These are phyloP conservation scores for Meandrina meandrites DNA, from an alignment of 92 coral and sea anemone genomes.

Conservation along the genomic window DNA sequence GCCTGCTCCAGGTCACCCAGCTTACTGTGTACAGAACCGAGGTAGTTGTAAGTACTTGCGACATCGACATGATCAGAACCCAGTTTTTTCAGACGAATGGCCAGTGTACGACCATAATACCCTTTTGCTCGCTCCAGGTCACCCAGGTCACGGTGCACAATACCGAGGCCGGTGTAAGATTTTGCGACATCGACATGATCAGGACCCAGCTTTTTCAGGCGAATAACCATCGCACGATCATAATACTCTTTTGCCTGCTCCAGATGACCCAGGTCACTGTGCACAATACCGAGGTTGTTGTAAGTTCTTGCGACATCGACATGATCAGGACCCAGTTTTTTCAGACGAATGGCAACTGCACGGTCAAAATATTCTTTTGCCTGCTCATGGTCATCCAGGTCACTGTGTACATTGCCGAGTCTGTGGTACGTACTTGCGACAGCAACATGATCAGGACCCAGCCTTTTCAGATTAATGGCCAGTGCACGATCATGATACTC, in stretches of 20 bases:
- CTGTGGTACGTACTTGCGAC: neutral
- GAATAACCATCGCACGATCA: too few species aligned
- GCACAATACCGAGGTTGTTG: too few species aligned
- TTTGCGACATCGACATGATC: neutral
- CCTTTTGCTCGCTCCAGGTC: neutral
- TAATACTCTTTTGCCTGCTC: too few species aligned
- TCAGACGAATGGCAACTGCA: too few species aligned
- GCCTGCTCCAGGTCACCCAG: neutral
- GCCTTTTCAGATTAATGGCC: neutral
- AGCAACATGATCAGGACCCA: neutral
- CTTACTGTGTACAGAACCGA: neutral
- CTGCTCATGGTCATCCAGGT: neutral
- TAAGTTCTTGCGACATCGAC: too few species aligned
- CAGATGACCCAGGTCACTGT: too few species aligned
- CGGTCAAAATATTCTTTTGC: too few species aligned
- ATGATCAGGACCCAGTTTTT: too few species aligned
- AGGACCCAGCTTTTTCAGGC: too few species aligned
- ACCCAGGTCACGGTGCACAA: neutral
- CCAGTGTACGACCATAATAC: neutral
- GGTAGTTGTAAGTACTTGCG: neutral
- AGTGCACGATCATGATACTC: neutral
- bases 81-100: neutral
- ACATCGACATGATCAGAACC: neutral
- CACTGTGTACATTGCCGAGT: neutral
- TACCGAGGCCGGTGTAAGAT: neutral